Evolutionary conservation across 2,888 invertebrate species (phyloP), one percentile per base, ranked within the genome.

Genomic region (Clunio marinus): DNA sequence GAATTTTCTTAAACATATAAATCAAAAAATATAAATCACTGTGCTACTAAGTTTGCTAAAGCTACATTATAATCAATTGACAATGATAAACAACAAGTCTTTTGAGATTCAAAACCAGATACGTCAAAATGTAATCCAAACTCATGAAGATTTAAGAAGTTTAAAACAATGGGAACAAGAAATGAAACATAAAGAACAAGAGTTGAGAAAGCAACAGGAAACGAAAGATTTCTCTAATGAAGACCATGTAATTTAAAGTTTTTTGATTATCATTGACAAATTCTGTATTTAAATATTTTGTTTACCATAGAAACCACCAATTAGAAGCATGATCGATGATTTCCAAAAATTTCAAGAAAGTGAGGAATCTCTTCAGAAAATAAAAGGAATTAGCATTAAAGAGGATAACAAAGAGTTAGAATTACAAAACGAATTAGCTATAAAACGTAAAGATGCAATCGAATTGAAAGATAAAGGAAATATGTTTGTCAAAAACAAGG

Each of bases 401-500:
- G 45, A 57, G 32, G 41, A 32, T 51, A 67, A 59, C 17, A 37
- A 57, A 22, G 20, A 2, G 2, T 13, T 13, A 15, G 27, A 57
- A 15, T n/a, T n/a, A 13, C 24, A 41, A 15, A 20, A 35, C 24
- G 63, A 45, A 10, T 32, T 32, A 10, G 32, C 32, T 32, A 5
- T 8, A 32, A 5, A 8, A 5, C 27, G 15, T 13, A 59, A 59
- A 28, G 57, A 63, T n/a, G 72, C 72, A 13, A 70, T 70, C 51
- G 62, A 68, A 41, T 74, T 74, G 1, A 79, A 79, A 69, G 77
- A 77, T 69, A 73, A 87, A 82, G 97, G 97, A 20, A 97, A 97
- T 77, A 81, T 80, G 72, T 86, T 84, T 76, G 94, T 95, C 20
- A 88, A 88, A 74, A 76, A 82, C 35, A 83, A 88, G 72, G 86